These are phyloP conservation scores for Cyprinodon tularosa DNA, from an alignment of 2,113 vertebrate genomes.

Conservation along the genomic window DNA sequence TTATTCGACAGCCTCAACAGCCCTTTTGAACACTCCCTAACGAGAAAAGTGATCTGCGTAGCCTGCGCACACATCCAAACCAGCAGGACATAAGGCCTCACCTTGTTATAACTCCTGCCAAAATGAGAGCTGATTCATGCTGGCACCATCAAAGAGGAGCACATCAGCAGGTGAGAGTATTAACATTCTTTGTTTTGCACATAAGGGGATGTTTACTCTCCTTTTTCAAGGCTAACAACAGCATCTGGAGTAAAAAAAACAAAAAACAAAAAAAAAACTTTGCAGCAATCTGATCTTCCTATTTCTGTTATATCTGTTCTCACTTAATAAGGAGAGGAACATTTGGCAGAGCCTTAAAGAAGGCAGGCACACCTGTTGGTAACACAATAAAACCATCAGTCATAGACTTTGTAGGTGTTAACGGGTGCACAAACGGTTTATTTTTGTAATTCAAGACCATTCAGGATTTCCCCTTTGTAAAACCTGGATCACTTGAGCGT, in stretches of 20 bases:
- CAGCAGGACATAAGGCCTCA: slow-evolving; percentile 29
- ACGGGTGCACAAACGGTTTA: slow-evolving; percentile 9
- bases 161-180: slow-evolving; percentile 69
- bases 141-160: slow-evolving; percentile 66
- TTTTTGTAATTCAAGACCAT: slow-evolving; percentile 6
- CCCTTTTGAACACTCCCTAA: neutral
- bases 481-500: slow-evolving; percentile 3
- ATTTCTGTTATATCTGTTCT: slow-evolving; percentile 33
- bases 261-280: slow-evolving; percentile 30
- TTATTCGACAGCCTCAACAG: neutral
- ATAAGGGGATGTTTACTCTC: slow-evolving; percentile 67
- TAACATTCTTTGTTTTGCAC: slow-evolving; percentile 65
- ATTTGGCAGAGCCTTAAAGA: slow-evolving; percentile 56
- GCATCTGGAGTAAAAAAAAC: slow-evolving; percentile 60
- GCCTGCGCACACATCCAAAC: slow-evolving; percentile 21
- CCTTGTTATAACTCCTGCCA: slow-evolving; percentile 57
- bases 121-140: slow-evolving; percentile 47
- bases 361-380: slow-evolving; percentile 36
- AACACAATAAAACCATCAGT: slow-evolving; percentile 41
- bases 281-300: slow-evolving; percentile 28
- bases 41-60: neutral
- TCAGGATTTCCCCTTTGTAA: neutral
- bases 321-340: slow-evolving; percentile 37
- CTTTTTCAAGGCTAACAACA: slow-evolving; percentile 49
- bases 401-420: slow-evolving; percentile 18